Conservation (phyloP, 2,888 invertebrate genomes). For the Schrankia costaestrigalis region DNA sequence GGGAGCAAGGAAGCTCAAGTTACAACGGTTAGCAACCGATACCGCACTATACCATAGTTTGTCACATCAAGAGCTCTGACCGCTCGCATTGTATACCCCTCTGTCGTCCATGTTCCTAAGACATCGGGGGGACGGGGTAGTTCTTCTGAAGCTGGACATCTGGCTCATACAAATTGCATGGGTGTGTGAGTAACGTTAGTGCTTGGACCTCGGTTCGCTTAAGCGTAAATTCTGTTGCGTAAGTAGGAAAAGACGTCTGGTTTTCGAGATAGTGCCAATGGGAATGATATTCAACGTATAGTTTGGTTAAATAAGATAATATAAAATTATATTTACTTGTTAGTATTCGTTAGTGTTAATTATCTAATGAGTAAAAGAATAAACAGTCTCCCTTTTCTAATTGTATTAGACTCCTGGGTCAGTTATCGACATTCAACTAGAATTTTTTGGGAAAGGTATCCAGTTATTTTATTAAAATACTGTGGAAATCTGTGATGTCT, state of each 20-base stretch:
- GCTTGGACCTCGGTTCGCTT: constrained; percentile 73
- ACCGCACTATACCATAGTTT: constrained; percentile 74
- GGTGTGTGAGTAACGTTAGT: constrained; percentile 74
- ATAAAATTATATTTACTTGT: constrained; percentile 34
- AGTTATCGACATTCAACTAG: too few species aligned
- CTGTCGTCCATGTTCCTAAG: constrained; percentile 40
- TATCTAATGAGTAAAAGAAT: too few species aligned
- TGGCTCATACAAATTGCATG: constrained; percentile 70
- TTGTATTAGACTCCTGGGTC: too few species aligned
- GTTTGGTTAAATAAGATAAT: constrained; percentile 47
- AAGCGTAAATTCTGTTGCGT: constrained; percentile 79
- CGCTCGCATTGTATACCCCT: constrained; percentile 59
- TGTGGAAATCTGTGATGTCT: too few species aligned
- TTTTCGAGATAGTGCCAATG: constrained; percentile 61
- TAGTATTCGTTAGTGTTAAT: constrained; percentile 13
- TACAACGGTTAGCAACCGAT: constrained; percentile 55
- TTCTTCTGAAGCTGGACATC: constrained; percentile 34
- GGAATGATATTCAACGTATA: constrained; percentile 57
- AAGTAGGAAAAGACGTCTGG: constrained; percentile 75
- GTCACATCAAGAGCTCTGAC: constrained; percentile 71
- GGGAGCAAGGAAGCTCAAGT: constrained; percentile 40
- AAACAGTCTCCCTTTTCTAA: too few species aligned
- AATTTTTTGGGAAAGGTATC: too few species aligned
- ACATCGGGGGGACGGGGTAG: constrained; percentile 43
- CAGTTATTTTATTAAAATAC: too few species aligned